Evolutionary conservation across 2,888 invertebrate species (phyloP).

Genomic region (Plagodis pulveraria): DNA sequence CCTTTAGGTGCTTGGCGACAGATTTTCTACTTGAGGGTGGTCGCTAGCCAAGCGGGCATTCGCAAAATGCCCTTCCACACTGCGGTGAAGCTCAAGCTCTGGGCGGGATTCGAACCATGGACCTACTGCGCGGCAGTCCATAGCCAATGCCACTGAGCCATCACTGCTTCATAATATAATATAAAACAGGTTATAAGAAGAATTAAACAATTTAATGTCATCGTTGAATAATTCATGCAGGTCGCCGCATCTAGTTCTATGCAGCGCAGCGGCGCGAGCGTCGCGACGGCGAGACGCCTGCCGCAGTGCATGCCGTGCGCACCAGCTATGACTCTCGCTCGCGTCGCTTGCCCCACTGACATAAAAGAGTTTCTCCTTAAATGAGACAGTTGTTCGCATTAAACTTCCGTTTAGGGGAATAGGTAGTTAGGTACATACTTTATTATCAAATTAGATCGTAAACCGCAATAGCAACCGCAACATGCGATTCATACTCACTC

Average conservation of each 20-base stretch:
- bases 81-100: too few relatives aligned
- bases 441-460: conserved; percentile 20
- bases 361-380: conserved; percentile 63
- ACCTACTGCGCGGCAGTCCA: too few relatives aligned
- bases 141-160: too few relatives aligned
- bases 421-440: conserved; percentile 1
- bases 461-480: conserved; percentile 11
- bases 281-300: too few relatives aligned
- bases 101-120: too few relatives aligned
- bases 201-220: neutral
- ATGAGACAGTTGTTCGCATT: conserved; percentile 43
- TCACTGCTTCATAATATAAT: too few relatives aligned
- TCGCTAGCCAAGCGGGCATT: too few relatives aligned
- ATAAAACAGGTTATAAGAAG: too few relatives aligned
- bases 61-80: too few relatives aligned
- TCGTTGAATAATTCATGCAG: conserved; percentile 3
- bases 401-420: conserved; percentile 40
- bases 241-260: neutral
- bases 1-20: too few relatives aligned
- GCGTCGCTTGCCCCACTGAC: conserved; percentile 55
- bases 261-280: conserved; percentile 6
- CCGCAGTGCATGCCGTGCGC: conserved; percentile 13
- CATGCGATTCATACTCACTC: conserved; percentile 4
- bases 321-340: conserved; percentile 33
- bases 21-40: too few relatives aligned